Evolutionary conservation across 2,113 vertebrate species (phyloP).

Genomic region (Melanerpes formicivorus): DNA sequence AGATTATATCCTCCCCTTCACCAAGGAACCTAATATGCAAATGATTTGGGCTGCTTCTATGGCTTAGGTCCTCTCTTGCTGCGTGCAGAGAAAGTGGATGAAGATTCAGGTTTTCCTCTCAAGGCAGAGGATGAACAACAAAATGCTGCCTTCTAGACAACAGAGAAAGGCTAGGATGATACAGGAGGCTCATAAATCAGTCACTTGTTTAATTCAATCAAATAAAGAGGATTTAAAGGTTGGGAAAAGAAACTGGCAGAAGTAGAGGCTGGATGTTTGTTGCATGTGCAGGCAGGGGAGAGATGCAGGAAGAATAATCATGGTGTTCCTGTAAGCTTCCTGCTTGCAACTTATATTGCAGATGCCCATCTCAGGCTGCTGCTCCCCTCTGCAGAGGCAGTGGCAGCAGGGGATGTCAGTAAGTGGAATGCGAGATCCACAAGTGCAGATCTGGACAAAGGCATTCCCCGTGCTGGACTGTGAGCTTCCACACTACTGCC

Average conservation of each 20-base stretch:
- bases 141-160: background rate
- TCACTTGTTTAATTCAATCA: background rate
- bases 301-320: background rate
- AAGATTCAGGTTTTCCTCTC: background rate
- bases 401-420: background rate
- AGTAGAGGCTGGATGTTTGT: background rate
- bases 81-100: background rate
- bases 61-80: background rate
- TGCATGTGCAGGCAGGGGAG: background rate
- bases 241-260: background rate
- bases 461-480: background rate
- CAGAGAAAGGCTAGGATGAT: background rate
- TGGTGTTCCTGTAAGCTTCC: background rate
- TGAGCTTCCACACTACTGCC: background rate
- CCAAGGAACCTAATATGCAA: background rate
- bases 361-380: background rate
- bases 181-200: background rate
- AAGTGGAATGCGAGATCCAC: background rate
- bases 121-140: background rate
- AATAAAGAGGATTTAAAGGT: background rate
- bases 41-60: background rate
- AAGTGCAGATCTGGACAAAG: background rate
- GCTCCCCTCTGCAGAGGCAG: background rate
- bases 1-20: background rate
- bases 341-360: accelerated